Evolutionary conservation across 35 echinoderm and acorn worm genomes (phyloP).

Genomic region (Stichopus chloronotus): DNA sequence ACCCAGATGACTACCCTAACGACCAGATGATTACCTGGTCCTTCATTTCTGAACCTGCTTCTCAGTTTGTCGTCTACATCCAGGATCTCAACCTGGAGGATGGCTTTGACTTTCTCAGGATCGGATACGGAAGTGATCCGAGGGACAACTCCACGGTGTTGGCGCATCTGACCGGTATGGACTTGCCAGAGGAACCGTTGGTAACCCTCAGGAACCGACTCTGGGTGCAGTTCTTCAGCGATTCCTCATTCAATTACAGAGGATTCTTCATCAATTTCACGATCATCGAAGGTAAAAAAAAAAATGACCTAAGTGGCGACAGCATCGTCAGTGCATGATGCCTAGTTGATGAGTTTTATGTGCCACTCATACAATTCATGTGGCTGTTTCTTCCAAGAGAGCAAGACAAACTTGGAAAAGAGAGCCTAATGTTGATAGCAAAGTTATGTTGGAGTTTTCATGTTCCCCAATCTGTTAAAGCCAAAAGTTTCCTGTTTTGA

Average conservation of each 20-base stretch:
- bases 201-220: background rate
- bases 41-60: background rate
- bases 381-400: too few species aligned
- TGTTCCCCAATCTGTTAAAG: too few species aligned
- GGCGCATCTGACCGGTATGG: background rate
- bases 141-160: background rate
- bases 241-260: background rate
- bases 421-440: too few species aligned
- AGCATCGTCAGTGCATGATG: too few species aligned
- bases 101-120: background rate
- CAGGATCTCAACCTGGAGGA: conserved; percentile 3
- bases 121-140: background rate
- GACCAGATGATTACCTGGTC: background rate
- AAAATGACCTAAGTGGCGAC: too few species aligned
- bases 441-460: too few species aligned
- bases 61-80: background rate
- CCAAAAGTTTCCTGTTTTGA: too few species aligned
- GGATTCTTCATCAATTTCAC: conserved; percentile 32
- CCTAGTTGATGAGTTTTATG: too few species aligned
- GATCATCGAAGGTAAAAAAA: background rate
- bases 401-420: too few species aligned
- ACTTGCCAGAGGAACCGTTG: background rate
- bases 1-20: conserved; percentile 16
- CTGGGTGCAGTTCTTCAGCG: conserved; percentile 2
- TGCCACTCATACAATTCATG: too few species aligned